These are phyloP conservation scores for Drosophila sulfurigaster DNA, from an alignment of 1,140 invertebrate species.

Conservation along the genomic window DNA sequence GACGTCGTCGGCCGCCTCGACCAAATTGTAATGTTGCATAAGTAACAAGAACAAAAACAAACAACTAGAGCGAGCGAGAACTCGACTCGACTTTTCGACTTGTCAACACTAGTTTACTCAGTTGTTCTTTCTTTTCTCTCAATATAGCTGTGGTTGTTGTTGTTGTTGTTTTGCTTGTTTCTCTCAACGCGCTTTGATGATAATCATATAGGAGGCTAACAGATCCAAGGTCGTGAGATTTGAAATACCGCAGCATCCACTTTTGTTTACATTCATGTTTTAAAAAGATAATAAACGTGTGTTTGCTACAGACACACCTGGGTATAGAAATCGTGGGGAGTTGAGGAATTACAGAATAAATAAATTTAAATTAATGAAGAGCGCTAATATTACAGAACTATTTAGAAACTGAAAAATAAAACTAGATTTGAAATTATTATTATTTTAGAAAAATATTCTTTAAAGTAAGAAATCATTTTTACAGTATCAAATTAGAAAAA, in stretches of 20 bases:
- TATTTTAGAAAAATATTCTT: too few relatives aligned
- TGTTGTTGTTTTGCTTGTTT: constrained; percentile 17
- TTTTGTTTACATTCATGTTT: constrained; percentile 64
- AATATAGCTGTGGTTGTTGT: background rate
- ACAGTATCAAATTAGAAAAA: too few relatives aligned
- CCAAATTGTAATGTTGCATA: constrained; percentile 41
- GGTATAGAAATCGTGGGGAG: background rate
- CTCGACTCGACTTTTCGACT: constrained; percentile 12
- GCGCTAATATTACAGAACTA: too few relatives aligned
- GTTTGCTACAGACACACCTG: constrained; percentile 39
- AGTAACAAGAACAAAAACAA: constrained; percentile 32
- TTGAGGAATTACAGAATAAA: background rate
- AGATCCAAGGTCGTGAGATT: constrained; percentile 63
- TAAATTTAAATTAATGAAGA: background rate
- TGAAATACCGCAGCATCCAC: constrained; percentile 64
- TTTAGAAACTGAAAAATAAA: too few relatives aligned
- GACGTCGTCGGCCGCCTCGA: constrained; percentile 23
- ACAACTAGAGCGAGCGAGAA: background rate
- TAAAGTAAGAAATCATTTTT: too few relatives aligned
- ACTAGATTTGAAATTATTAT: too few relatives aligned
- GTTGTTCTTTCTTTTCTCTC: constrained; percentile 18
- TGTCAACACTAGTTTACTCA: constrained; percentile 28
- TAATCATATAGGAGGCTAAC: constrained; percentile 26
- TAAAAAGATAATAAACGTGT: constrained; percentile 54
- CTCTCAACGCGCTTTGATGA: constrained; percentile 24